Evolutionary conservation across 2,113 vertebrate species (phyloP), one percentile per base, ranked within the genome.

Genomic region (Hucho hucho): DNA sequence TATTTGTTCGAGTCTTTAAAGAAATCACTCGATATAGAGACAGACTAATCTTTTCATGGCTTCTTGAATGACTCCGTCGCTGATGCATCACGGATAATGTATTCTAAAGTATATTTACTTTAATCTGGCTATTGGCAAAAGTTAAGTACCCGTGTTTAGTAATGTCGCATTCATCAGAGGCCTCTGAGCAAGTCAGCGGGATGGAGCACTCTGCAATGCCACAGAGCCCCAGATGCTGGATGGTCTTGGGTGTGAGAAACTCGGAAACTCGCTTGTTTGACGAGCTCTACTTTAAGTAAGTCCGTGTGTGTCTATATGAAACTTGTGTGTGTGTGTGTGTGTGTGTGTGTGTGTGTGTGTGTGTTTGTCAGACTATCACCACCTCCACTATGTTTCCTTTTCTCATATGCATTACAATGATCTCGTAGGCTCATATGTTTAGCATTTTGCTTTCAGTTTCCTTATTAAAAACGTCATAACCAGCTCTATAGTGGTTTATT

Each of bases 81-180:
- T 88, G 90, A 92, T 92, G 87, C 83, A 91, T 91, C 88, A 84
- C 83, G 77, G 86, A 11, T 91, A 92, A 90, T 92, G 89, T 92
- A 93, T 90, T 91, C 90, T 89, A 93, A 93, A 91, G 91, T 93
- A 93, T 91, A 93, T 93, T 93, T 93, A 93, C 91, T 90, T 90
- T 84, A 92, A 92, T 91, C 88, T 91, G 86, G 81, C 87, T 93
- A 93, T 93, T 90, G 91, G 92, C 89, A 92, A 90, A 92, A 92
- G 89, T 92, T 92, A 93, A 93, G 91, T 89, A 89, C 89, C 90
- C 80, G 89, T 91, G 89, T 91, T 88, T 89, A 90, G 92, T 90
- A 87, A 90, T 87, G 92, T 90, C 84, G 85, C 89, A 91, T 92
- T 92, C 90, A 92, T 92, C 90, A 89, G 37, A 11, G 89, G 84